Evolutionary conservation across 2,113 vertebrate genomes (phyloP).

Genomic region (Macquaria australasica): DNA sequence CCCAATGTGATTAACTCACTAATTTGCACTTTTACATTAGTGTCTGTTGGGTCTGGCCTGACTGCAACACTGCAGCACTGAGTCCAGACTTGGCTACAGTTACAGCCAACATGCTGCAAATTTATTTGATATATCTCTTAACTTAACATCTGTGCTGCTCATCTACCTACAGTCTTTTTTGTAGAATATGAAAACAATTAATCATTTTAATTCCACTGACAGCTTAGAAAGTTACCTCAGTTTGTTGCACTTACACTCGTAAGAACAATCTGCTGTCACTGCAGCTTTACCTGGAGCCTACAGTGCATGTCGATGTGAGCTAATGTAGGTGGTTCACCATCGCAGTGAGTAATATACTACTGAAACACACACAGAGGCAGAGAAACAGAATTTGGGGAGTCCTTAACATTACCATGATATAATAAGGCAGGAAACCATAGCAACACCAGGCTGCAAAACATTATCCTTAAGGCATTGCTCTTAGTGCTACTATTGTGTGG

Average conservation of each 20-base stretch:
- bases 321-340: slow-evolving; percentile 4
- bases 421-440: slow-evolving; percentile 69
- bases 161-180: background rate
- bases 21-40: slow-evolving; percentile 3
- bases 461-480: slow-evolving; percentile 30
- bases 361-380: slow-evolving; percentile 21
- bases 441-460: slow-evolving; percentile 46
- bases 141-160: background rate
- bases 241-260: background rate
- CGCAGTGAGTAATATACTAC: background rate
- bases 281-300: background rate
- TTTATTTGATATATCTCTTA: background rate
- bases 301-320: background rate
- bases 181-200: background rate
- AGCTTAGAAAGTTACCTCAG: background rate
- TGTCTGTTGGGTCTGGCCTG: slow-evolving; percentile 8
- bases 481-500: slow-evolving; percentile 1
- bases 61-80: background rate
- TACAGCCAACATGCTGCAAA: background rate
- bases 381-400: slow-evolving; percentile 27
- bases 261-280: slow-evolving; percentile 3
- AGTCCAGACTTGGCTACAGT: background rate
- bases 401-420: slow-evolving; percentile 43
- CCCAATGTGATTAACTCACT: slow-evolving; percentile 8
- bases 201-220: background rate